phyloP scores from a whole-genome alignment of 1,140 invertebrate genomes.

The Drosophila truncata region DNA sequence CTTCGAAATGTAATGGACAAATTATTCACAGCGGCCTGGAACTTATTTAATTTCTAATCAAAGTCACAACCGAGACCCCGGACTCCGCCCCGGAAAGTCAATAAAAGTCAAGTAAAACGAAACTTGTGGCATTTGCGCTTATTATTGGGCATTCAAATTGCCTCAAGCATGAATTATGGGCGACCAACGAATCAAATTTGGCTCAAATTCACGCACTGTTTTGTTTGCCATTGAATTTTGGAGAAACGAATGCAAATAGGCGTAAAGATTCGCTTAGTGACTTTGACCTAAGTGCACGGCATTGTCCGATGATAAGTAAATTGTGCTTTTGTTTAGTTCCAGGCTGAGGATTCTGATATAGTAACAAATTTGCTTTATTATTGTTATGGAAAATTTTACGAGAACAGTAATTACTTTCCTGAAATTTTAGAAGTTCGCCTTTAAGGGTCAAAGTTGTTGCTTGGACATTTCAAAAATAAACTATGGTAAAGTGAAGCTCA shows the following conservation, averaged over 20 bases:
- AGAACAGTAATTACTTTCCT: not conserved
- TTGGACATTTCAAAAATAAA: not conserved
- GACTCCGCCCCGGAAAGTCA: slow-evolving; percentile 47
- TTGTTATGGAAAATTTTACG: not conserved
- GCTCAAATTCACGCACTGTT: slow-evolving; percentile 31
- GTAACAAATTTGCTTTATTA: not conserved
- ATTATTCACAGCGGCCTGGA: slow-evolving; percentile 39
- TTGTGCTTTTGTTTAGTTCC: slow-evolving; percentile 65
- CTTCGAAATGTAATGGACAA: slow-evolving; percentile 33
- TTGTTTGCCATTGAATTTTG: slow-evolving; percentile 66
- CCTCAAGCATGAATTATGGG: slow-evolving; percentile 81
- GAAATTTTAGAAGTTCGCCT: not conserved
- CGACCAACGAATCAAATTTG: slow-evolving; percentile 56
- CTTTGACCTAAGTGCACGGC: slow-evolving; percentile 44
- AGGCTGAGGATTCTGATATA: slow-evolving; percentile 2
- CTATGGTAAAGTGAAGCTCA: not conserved
- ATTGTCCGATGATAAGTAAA: slow-evolving; percentile 77
- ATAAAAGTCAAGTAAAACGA: slow-evolving; percentile 67
- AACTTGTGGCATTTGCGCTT: slow-evolving; percentile 78
- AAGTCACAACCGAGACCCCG: slow-evolving; percentile 61
- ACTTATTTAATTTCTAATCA: slow-evolving; percentile 77
- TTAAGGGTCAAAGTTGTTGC: not conserved
- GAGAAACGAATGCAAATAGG: slow-evolving; percentile 77
- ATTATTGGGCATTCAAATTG: slow-evolving; percentile 77
- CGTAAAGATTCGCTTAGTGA: slow-evolving; percentile 78